Percentiles rank a stretch among this genome's conserved stretches.
These are phyloP conservation scores for Procavia capensis DNA, from an alignment of 2,113 vertebrate genomes.

Conservation along the genomic window DNA sequence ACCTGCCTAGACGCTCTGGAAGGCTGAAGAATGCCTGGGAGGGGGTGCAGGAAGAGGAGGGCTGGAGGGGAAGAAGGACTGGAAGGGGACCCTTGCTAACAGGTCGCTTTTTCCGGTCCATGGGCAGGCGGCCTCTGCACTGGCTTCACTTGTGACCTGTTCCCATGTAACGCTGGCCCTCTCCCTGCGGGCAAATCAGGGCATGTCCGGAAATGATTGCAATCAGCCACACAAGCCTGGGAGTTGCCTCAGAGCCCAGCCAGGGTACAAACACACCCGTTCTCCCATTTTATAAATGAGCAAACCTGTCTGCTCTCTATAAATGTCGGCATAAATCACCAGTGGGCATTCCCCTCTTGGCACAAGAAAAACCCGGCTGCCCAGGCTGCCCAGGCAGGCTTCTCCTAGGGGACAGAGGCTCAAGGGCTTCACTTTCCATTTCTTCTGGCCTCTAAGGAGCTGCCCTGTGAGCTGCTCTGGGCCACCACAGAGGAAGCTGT, in stretches of 20 bases:
- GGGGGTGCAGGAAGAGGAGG: background rate
- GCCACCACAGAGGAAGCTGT: background rate
- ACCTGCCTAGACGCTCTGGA: background rate
- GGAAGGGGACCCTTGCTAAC: background rate
- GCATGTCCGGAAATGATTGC: slow-evolving; percentile 83
- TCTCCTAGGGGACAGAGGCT: background rate
- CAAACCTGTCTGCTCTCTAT: slow-evolving; percentile 77
- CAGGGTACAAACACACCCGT: slow-evolving; percentile 67
- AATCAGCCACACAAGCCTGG: slow-evolving; percentile 71
- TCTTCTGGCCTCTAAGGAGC: background rate
- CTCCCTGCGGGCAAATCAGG: slow-evolving; percentile 73
- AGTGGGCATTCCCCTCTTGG: slow-evolving; percentile 69
- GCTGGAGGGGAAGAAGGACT: background rate
- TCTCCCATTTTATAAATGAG: slow-evolving; percentile 78
- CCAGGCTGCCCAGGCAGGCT: background rate
- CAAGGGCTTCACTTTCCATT: background rate
- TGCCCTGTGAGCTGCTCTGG: background rate
- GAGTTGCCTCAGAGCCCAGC: slow-evolving; percentile 69
- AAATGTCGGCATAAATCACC: slow-evolving; percentile 78
- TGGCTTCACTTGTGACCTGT: slow-evolving; percentile 52
- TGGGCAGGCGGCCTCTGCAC: slow-evolving; percentile 63
- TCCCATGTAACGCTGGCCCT: slow-evolving; percentile 69
- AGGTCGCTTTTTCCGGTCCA: background rate
- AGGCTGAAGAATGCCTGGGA: background rate
- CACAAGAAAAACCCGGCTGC: slow-evolving; percentile 42